These are phyloP conservation scores for Actenoides lindsayi DNA, from an alignment of 2,113 vertebrate genomes.

Conservation along the genomic window DNA sequence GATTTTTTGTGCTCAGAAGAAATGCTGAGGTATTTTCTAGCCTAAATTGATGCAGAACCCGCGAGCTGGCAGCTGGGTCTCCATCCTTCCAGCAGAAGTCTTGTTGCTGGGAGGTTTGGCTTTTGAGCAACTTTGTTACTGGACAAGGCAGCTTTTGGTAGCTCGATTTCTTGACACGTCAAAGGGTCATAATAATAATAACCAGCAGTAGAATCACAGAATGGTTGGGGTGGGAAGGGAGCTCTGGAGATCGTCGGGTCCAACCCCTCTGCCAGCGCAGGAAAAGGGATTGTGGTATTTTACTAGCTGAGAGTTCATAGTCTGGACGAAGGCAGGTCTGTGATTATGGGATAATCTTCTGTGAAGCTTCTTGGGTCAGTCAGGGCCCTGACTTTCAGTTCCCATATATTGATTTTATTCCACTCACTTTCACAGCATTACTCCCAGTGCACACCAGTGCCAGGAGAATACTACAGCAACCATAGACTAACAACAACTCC, in stretches of 20 bases:
- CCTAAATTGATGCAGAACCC: neutral
- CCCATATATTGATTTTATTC: neutral
- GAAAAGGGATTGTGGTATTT: neutral
- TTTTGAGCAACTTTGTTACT: neutral
- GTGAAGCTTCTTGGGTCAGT: neutral
- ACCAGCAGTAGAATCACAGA: neutral
- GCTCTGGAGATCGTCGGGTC: too few relatives aligned
- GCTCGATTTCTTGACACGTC: neutral
- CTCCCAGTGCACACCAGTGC: neutral
- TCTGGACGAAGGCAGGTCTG: neutral
- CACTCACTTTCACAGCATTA: neutral
- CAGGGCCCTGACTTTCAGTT: neutral
- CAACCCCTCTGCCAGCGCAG: too few relatives aligned
- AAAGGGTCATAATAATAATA: neutral
- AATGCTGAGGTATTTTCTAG: neutral
- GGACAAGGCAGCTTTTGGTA: neutral
- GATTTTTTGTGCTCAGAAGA: neutral
- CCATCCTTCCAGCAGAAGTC: neutral
- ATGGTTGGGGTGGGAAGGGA: too few relatives aligned
- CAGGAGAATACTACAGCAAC: neutral
- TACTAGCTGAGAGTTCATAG: neutral
- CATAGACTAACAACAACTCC: neutral
- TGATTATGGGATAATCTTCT: neutral
- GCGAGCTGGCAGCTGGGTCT: neutral
- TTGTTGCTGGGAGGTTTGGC: neutral